These are phyloP conservation scores for Alligator sinensis DNA, from an alignment of 2,113 vertebrate species.

Conservation along the genomic window DNA sequence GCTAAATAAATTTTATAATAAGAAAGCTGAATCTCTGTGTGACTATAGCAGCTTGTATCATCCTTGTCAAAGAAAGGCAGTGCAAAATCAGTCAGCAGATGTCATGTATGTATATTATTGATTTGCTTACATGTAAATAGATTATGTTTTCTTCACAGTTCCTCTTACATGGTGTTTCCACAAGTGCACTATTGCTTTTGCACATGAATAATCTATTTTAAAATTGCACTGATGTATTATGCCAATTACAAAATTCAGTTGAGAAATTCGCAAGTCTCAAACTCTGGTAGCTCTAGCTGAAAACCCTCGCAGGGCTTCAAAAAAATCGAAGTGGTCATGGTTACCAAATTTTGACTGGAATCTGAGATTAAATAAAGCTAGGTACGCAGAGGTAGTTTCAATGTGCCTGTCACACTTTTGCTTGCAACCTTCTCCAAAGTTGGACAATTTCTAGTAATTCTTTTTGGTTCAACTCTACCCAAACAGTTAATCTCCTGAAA, in stretches of 20 bases:
- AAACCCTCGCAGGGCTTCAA: neutral
- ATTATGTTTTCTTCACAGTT: neutral
- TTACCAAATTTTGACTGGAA: neutral
- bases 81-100: neutral
- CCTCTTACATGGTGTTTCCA: neutral
- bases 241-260: neutral
- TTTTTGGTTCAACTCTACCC: no score
- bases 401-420: neutral
- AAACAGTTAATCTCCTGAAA: no score
- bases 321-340: neutral
- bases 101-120: neutral
- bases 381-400: neutral
- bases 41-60: neutral
- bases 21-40: neutral
- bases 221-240: neutral
- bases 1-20: neutral
- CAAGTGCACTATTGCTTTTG: accelerated
- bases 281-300: no score
- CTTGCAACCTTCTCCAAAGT: neutral
- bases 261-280: neutral
- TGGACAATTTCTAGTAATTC: neutral
- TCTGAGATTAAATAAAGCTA: neutral
- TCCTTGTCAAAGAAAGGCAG: neutral
- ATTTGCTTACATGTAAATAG: neutral
- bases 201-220: neutral